Evolutionary conservation across 2,797 vertebrate species (phyloP), one percentile per base, ranked within the genome.

Genomic region (Pipistrellus kuhlii): DNA sequence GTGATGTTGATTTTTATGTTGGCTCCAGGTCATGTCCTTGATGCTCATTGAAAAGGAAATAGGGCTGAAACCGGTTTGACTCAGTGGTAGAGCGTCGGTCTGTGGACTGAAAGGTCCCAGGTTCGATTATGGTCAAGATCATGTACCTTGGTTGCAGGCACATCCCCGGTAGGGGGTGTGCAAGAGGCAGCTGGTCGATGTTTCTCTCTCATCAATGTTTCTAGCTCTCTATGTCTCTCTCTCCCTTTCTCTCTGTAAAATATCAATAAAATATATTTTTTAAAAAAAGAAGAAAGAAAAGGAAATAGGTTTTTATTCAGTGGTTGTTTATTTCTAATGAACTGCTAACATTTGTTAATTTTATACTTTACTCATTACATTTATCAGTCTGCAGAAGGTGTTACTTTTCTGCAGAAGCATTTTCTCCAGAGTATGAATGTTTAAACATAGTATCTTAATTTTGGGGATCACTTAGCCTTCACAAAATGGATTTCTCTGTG

Each of bases 271-370:
- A 41, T 41, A 41, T 41, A 6, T 41, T 41, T 41, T 41, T 38
- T 38, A 5, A 38, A 41, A 38, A 38, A 41, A 38, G 5, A 41
- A 41, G 38, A 41, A 41, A 41, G 97, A 97, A 97, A 98, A 89
- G 72, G 85, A 97, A 98, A 97, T 92, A 91, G 97, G 93, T 95
- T 98, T 97, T 97, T 95, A 97, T 97, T 98, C 95, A 90, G 83
- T 96, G 97, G 97, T 97, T 98, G 94, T 94, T 98, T 93, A 96
- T 95, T 94, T 97, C 96, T 98, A 97, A 97, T 97, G 97, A 98
- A 97, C 88, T 93, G 83, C 85, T 95, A 97, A 90, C 88, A 95
- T 96, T 97, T 98, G 97, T 97, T 96, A 98, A 98, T 97, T 98
- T 98, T 96, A 96, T 98, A 95, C 82, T 98, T 98, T 97, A 97